These are phyloP conservation scores for Callinectes sapidus DNA, from an alignment of 2,888 invertebrate species.

Conservation along the genomic window DNA sequence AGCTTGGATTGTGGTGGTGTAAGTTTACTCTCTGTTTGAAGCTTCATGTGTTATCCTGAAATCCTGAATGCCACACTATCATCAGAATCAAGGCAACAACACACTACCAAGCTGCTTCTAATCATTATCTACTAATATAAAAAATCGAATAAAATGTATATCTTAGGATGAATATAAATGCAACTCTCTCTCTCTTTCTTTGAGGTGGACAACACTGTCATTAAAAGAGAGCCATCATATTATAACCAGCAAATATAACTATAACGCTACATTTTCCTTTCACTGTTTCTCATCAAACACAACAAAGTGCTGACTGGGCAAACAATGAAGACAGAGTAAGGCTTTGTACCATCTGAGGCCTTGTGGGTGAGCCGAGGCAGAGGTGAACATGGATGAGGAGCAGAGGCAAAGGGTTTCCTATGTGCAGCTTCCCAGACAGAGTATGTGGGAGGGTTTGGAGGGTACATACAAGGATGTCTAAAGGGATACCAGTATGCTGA, in stretches of 20 bases:
- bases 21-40: background rate
- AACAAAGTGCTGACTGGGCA: background rate
- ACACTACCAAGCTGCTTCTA: background rate
- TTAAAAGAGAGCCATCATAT: background rate
- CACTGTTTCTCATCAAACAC: background rate
- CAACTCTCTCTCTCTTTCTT: background rate
- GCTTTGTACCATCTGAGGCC: background rate
- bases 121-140: background rate
- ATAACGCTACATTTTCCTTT: background rate
- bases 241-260: background rate
- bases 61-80: background rate
- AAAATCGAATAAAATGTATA: background rate
- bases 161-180: background rate
- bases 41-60: background rate
- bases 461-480: background rate
- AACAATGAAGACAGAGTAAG: background rate
- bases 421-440: background rate
- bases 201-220: background rate
- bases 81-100: background rate
- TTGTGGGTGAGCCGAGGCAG: background rate
- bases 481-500: background rate
- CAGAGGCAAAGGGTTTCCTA: background rate
- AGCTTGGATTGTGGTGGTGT: background rate
- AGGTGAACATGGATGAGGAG: background rate
- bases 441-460: background rate